Evolutionary conservation across 2,797 vertebrate species (phyloP), one percentile per base, ranked within the genome.

Genomic region (Hypotaenidia okinawae): DNA sequence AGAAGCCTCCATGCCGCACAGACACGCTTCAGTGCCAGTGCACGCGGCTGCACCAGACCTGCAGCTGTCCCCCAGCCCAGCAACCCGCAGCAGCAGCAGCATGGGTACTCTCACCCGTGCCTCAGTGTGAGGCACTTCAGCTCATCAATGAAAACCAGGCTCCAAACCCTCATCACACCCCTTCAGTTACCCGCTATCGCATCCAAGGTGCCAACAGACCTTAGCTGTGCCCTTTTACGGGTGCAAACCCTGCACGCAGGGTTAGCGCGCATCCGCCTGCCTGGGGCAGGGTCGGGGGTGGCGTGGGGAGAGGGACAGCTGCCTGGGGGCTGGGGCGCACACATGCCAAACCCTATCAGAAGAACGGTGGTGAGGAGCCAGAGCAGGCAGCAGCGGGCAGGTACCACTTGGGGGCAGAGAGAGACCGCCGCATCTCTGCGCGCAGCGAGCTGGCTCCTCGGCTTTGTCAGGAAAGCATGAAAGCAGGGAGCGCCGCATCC

Each of bases 381-480:
- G 25, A 41, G 68, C 87, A 54, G 35, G 24, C 32, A 11, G 49
- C 49, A 51, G 58, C 49, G 39, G 14, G 82, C 33, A 63, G 82
- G 47, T 47, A 23, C 96, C 96, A 92, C 96, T 89, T 95, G 96
- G 91, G 95, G 96, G 96, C 96, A 97, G 96, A 94, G 84, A 61
- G 66, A 94, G 90, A 96, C 91, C 3, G 30, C 64, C 5, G 76
- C 84, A 92, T 81, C 19, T 55, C 61, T 54, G 64, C 8, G 17
- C 8, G 5, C 70, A 25, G 93, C 77, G 16, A 78, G 45, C 66
- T 18, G 52, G 73, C 37, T 89, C 70, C 68, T 70, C 13, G 1
- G 32, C 4, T 63, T 28, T 74, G 55, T 84, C 49, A 41, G 2
- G 1, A 35, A 17, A 69, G 75, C 45, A 52, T 13, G 45, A 78